phyloP scores from a whole-genome alignment of 2,797 vertebrate genomes.

The Gadopsis bispinosus region DNA sequence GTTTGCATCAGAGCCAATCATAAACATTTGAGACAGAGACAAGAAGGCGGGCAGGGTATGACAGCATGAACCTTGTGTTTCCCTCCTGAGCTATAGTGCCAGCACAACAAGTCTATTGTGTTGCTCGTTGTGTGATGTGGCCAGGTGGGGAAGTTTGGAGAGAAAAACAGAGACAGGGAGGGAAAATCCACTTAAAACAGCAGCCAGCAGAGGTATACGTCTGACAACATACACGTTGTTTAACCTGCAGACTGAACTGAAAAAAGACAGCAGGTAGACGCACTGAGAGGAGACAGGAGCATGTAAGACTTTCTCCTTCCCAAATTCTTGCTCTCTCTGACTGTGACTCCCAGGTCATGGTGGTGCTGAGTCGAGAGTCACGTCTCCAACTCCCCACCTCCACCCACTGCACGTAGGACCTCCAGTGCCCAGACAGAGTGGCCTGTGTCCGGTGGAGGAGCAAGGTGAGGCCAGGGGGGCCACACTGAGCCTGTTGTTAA shows the following conservation, averaged over 20 bases:
- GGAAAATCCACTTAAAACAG: constrained; percentile 48
- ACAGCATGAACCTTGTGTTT: constrained; percentile 62
- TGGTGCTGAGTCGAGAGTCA: constrained; percentile 38
- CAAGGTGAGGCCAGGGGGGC: constrained; percentile 78
- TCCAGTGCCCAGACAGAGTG: constrained; percentile 50
- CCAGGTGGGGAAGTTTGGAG: constrained; percentile 37
- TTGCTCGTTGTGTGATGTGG: constrained; percentile 55
- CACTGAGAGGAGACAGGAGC: neutral
- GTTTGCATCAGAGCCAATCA: constrained; percentile 49
- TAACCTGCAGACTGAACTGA: constrained; percentile 8
- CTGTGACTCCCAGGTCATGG: constrained; percentile 26
- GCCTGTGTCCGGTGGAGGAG: constrained; percentile 68
- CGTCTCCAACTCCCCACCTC: neutral
- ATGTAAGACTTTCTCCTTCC: constrained; percentile 3
- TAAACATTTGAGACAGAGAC: constrained; percentile 38
- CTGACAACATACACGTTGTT: constrained; percentile 45
- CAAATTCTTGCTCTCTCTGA: constrained; percentile 2
- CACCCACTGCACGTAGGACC: neutral
- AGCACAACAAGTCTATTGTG: constrained; percentile 71
- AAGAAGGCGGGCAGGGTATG: constrained; percentile 10
- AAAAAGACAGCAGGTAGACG: neutral
- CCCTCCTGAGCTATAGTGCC: constrained; percentile 44
- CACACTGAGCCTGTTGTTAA: constrained; percentile 85
- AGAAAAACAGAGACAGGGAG: constrained; percentile 23
- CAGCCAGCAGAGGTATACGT: constrained; percentile 13